Base-by-base conservation (phyloP, 2,888 invertebrate genomes). In the Polymixis lichenea region DNA sequence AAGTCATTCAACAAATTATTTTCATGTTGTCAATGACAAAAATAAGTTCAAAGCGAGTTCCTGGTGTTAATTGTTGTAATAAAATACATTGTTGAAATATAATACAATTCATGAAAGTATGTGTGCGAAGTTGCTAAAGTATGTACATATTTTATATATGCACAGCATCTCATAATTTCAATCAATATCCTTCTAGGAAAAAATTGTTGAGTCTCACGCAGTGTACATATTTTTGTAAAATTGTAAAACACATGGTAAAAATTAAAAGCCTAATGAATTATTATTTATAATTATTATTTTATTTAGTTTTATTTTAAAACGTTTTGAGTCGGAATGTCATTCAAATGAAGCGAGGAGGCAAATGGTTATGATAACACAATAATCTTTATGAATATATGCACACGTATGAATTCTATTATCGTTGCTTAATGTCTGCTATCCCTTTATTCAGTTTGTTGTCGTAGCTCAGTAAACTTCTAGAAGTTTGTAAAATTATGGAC, bases 401-500 rank as follows among this genome's bases (percentile, higher is more conserved):
- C 38, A 51, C 51, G 17, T 80, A 43, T 64, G 17, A 80, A 61
- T 51, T 56, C 9, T 80, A 51, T 51, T 51, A 56, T 56, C 22
- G 32, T 78, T 51, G 77, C 80, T 78, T 78, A 73, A 80, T 78
- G 80, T 80, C 74, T 78, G 77, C 74, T 78, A 73, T 58, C 80
- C 80, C 74, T 78, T 80, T 55, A 69, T 72, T 80, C 56, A 72
- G 55, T 72, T 64, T 78, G 64, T 78, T 78, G 80, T 78, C 32
- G 80, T 78, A 78, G 77, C 51, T 77, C 62, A 66, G 53, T 83
- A 49, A 70, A 64, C 22, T 66, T 58, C 17, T 67, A 79, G 61
- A 75, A 60, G n/a, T 79, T 60, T 74, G 55, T 58, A 51, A 51
- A 32, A 66, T 43, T 71, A 67, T 72, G 38, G 25, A 84, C 25